Evolutionary conservation across 1,140 invertebrate species (phyloP).

Genomic region (Penaeus indicus): DNA sequence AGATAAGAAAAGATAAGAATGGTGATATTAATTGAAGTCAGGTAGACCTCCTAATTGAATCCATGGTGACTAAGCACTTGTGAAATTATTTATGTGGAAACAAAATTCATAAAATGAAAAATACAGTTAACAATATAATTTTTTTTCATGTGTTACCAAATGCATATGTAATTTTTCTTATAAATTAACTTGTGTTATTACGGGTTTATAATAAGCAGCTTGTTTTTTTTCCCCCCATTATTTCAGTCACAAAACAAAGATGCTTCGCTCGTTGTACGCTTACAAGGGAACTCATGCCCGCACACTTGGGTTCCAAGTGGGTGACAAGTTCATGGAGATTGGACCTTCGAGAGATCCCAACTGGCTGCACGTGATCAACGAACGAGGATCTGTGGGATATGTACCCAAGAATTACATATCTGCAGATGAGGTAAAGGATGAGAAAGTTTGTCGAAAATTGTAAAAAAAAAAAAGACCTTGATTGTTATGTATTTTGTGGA

Average conservation of each 20-base stretch:
- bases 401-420: constrained; percentile 60
- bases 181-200: neutral
- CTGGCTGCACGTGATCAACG: constrained; percentile 60
- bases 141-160: neutral
- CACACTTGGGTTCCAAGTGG: constrained; percentile 52
- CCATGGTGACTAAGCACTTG: too few relatives aligned
- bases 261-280: constrained; percentile 54
- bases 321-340: constrained; percentile 58
- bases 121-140: neutral
- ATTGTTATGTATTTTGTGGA: too few relatives aligned
- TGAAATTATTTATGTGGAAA: too few relatives aligned
- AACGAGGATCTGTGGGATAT: constrained; percentile 52
- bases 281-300: constrained; percentile 60
- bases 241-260: constrained; percentile 9
- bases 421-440: constrained; percentile 45
- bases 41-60: too few relatives aligned
- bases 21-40: too few relatives aligned
- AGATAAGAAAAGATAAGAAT: too few relatives aligned
- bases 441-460: too few relatives aligned
- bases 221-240: neutral
- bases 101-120: too few relatives aligned
- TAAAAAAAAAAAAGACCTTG: too few relatives aligned
- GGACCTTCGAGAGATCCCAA: constrained; percentile 57
- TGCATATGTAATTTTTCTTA: neutral
- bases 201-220: neutral